Evolutionary conservation across 2,888 invertebrate species (phyloP).

Genomic region (Dascillus cervinus): DNA sequence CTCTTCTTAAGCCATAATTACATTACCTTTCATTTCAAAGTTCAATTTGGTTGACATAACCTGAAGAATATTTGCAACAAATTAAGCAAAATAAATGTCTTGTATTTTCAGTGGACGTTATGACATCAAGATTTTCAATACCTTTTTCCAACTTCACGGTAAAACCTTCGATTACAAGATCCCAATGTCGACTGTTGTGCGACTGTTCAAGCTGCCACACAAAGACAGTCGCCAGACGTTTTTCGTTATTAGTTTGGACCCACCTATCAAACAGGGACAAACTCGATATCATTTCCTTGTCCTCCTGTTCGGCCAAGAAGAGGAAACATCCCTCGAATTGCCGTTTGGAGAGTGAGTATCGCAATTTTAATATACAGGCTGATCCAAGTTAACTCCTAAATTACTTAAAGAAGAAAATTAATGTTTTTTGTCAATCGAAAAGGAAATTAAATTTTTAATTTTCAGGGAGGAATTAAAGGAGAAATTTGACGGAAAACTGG

Average conservation of each 20-base stretch:
- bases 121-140: conserved; percentile 89
- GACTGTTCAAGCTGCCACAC: conserved; percentile 91
- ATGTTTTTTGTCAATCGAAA: no score
- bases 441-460: no score
- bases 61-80: no score
- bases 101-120: conserved; percentile 82
- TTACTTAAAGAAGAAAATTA: no score
- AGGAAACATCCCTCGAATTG: conserved; percentile 84
- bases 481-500: conserved; percentile 88
- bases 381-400: neutral
- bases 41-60: no score
- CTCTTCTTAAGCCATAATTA: no score
- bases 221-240: conserved; percentile 98
- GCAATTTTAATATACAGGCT: neutral
- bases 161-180: conserved; percentile 99
- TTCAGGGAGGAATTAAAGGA: conserved; percentile 79
- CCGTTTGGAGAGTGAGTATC: conserved; percentile 79
- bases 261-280: conserved; percentile 99
- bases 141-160: conserved; percentile 88
- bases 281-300: conserved; percentile 96
- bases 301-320: conserved; percentile 88
- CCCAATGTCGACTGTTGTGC: conserved; percentile 91
- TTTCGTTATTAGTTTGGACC: conserved; percentile 95
- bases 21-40: no score
- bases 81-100: conserved; percentile 15